phyloP scores from a whole-genome alignment of 2,888 invertebrate genomes.

The Andrena haemorrhoa region DNA sequence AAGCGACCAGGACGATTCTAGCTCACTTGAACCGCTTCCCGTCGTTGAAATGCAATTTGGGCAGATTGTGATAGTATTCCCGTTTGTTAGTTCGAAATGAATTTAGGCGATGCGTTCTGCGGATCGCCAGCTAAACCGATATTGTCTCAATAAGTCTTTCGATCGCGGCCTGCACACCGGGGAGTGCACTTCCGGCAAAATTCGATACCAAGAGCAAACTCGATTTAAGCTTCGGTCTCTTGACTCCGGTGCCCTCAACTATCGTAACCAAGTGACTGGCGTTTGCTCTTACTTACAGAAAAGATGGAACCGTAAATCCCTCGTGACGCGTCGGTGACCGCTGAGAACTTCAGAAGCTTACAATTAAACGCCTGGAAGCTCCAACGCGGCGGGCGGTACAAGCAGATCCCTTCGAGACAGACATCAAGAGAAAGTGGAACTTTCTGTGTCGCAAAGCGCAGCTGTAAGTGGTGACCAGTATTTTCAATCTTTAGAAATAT shows the following conservation, averaged over 20 bases:
- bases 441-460: background rate
- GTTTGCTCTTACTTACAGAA: conserved; percentile 47
- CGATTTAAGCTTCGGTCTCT: conserved; percentile 70
- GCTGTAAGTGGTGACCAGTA: too few relatives aligned
- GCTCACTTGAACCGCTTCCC: background rate
- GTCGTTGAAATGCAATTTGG: conserved; percentile 17
- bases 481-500: too few relatives aligned
- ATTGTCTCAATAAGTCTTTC: conserved; percentile 61
- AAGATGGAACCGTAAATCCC: conserved; percentile 46
- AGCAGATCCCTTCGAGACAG: background rate
- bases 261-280: conserved; percentile 55
- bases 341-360: conserved; percentile 20
- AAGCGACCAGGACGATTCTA: background rate
- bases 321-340: conserved; percentile 35
- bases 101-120: conserved; percentile 48
- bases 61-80: background rate
- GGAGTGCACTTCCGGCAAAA: conserved; percentile 63
- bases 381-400: background rate
- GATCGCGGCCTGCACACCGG: conserved; percentile 60
- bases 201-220: conserved; percentile 71
- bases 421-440: background rate
- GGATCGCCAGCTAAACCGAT: conserved; percentile 43
- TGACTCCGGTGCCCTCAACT: conserved; percentile 55
- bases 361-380: conserved; percentile 42
- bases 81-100: conserved; percentile 35